phyloP scores from a whole-genome alignment of 2,888 invertebrate genomes.

The Mechanitis mazaeus region DNA sequence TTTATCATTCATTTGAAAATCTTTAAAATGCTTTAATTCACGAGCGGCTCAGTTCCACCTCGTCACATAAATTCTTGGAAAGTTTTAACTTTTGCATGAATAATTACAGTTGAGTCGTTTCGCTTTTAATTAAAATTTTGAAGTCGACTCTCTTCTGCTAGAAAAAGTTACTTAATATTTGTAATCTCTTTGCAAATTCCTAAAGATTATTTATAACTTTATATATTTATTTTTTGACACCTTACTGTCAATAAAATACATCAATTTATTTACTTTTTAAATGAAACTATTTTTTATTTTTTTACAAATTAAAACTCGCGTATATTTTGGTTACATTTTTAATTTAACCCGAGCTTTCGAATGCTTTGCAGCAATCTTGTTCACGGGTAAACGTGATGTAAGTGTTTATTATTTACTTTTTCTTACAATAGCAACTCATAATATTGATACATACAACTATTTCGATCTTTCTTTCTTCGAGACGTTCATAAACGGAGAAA shows the following conservation, averaged over 20 bases:
- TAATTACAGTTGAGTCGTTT: conserved; percentile 21
- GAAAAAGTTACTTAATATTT: conserved; percentile 12
- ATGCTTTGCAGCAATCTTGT: too few species aligned
- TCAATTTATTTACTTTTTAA: too few species aligned
- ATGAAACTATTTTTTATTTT: too few species aligned
- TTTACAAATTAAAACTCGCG: too few species aligned
- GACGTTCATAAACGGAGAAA: background rate
- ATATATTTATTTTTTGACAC: background rate
- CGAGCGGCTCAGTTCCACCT: conserved; percentile 17
- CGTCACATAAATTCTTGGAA: conserved; percentile 22
- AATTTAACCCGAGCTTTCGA: too few species aligned
- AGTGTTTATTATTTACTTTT: too few species aligned
- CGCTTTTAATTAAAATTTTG: conserved; percentile 21
- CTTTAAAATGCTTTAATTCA: conserved; percentile 8
- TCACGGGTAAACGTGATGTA: too few species aligned
- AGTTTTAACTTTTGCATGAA: conserved; percentile 28
- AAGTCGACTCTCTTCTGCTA: conserved; percentile 13
- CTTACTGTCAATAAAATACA: too few species aligned
- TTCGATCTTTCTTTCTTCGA: background rate
- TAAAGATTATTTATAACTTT: background rate
- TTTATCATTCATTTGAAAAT: conserved; percentile 3
- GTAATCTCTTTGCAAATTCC: conserved; percentile 15
- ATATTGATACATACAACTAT: too few species aligned
- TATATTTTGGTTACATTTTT: too few species aligned
- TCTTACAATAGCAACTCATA: too few species aligned